Percentiles rank a stretch among this genome's conserved stretches.
phyloP scores from a whole-genome alignment of 2,888 invertebrate genomes.

The Erannis defoliaria region DNA sequence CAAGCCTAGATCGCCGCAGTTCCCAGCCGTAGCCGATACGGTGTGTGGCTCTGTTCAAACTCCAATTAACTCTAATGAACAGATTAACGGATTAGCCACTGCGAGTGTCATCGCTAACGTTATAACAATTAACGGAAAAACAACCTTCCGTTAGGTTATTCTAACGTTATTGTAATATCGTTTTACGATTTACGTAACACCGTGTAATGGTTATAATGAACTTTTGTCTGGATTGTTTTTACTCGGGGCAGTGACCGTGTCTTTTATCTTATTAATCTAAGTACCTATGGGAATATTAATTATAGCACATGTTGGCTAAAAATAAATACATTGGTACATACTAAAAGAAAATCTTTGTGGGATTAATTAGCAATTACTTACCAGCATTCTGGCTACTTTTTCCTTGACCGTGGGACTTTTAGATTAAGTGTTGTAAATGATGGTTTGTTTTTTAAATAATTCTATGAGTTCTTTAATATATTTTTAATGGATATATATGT shows the following conservation, averaged over 20 bases:
- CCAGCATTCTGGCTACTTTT: no score
- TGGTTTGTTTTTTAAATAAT: no score
- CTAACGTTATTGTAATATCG: slow-evolving; percentile 27
- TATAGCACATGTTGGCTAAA: neutral
- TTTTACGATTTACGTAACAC: slow-evolving; percentile 24
- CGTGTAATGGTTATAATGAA: slow-evolving; percentile 24
- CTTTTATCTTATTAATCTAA: slow-evolving; percentile 7
- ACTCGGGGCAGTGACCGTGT: slow-evolving; percentile 11
- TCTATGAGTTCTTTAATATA: no score
- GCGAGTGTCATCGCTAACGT: slow-evolving; percentile 46
- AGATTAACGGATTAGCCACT: slow-evolving; percentile 49
- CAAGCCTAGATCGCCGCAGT: slow-evolving; percentile 26
- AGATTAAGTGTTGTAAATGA: no score
- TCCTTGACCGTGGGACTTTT: no score
- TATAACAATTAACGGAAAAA: slow-evolving; percentile 44
- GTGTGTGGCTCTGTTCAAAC: slow-evolving; percentile 64
- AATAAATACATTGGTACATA: neutral
- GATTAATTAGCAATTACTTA: no score
- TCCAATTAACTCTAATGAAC: slow-evolving; percentile 73
- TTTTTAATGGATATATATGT: no score
- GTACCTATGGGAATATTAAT: neutral
- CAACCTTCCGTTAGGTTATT: slow-evolving; percentile 20
- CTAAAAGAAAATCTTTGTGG: neutral
- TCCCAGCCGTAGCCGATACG: slow-evolving; percentile 48
- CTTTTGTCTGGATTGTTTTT: slow-evolving; percentile 16